phyloP scores from a whole-genome alignment of 2,113 vertebrate genomes.

The Euleptes europaea region DNA sequence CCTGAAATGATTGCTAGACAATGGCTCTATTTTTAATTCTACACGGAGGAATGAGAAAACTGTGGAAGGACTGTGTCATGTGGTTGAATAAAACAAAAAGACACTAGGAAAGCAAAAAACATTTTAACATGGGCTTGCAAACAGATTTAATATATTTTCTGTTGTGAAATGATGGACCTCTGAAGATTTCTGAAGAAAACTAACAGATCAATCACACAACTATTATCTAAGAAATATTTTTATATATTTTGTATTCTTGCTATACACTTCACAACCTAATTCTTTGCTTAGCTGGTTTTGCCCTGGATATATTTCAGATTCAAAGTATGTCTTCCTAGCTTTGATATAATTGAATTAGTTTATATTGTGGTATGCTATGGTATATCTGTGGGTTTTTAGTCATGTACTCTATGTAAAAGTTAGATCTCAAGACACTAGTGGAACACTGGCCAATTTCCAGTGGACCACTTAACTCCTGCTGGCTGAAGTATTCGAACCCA shows the following conservation, averaged over 20 bases:
- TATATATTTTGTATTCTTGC: not conserved
- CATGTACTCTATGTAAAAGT: not conserved
- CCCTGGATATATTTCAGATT: not conserved
- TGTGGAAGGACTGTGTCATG: not conserved
- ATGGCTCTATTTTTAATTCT: constrained; percentile 43
- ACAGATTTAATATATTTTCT: constrained; percentile 26
- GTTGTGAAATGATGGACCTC: not conserved
- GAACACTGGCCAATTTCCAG: not conserved
- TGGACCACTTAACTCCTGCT: not conserved
- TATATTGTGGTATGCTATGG: not conserved
- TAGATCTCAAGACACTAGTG: not conserved
- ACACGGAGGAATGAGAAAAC: constrained; percentile 26
- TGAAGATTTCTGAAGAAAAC: constrained; percentile 11
- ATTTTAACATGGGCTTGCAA: constrained; percentile 28
- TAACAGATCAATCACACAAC: not conserved
- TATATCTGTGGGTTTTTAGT: not conserved
- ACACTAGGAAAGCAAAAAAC: not conserved
- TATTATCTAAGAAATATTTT: not conserved
- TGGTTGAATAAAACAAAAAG: not conserved
- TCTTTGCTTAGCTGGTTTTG: not conserved
- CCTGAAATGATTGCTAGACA: constrained; percentile 17
- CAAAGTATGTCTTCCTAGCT: not conserved
- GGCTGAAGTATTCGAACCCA: not conserved
- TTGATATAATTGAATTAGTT: not conserved
- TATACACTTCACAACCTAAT: not conserved